Conservation (phyloP, 1,140 invertebrate species). For the Muscidifurax raptorellus region DNA sequence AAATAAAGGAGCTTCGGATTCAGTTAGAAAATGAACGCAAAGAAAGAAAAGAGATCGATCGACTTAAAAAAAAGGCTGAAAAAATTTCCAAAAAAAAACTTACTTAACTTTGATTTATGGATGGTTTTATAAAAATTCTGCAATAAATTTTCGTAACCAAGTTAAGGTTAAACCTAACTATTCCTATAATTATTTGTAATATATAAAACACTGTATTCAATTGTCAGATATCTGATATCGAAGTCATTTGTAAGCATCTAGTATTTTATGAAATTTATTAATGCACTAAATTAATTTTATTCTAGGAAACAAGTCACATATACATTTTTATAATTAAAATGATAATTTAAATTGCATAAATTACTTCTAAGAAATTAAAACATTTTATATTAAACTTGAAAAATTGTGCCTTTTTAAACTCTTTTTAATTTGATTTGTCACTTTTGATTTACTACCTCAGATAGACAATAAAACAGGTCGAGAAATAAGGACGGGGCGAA, state of each 20-base stretch:
- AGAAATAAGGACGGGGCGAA: no score
- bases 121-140: no score
- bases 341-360: no score
- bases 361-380: no score
- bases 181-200: neutral
- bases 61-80: constrained; percentile 86
- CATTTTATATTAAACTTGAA: no score
- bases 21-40: constrained; percentile 88
- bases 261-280: neutral
- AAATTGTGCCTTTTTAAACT: no score
- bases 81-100: constrained; percentile 85
- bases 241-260: neutral
- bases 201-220: neutral
- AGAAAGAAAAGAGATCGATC: constrained; percentile 86
- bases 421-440: no score
- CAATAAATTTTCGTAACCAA: no score
- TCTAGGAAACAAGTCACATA: no score
- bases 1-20: constrained; percentile 89
- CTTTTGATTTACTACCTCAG: no score
- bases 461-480: no score
- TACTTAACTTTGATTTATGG: constrained; percentile 49
- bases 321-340: no score
- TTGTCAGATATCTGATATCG: neutral
- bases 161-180: neutral
- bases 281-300: neutral